Percentiles rank a stretch among this genome's conserved stretches.
phyloP scores from a whole-genome alignment of 2,797 vertebrate species.

The Labroides dimidiatus region DNA sequence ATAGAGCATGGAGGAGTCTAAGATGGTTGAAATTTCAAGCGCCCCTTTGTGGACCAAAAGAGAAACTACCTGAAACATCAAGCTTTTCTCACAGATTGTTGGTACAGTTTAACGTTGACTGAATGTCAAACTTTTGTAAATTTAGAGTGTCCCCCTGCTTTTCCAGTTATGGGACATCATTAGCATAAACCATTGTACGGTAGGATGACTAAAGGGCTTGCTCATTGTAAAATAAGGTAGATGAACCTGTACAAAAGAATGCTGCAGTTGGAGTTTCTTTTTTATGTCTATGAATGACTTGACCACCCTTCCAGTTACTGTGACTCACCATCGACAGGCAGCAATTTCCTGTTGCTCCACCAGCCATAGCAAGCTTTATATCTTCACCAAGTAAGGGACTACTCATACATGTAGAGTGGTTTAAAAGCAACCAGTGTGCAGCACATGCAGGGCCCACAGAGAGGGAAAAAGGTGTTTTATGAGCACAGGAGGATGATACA shows the following conservation, averaged over 20 bases:
- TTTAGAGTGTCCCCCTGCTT: no score
- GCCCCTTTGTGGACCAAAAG: no score
- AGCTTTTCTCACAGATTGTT: no score
- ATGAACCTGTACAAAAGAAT: neutral
- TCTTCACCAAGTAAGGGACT: neutral
- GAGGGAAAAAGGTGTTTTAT: slow-evolving; percentile 1
- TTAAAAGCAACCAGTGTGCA: neutral
- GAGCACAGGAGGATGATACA: slow-evolving; percentile 20
- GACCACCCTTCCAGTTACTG: slow-evolving; percentile 50
- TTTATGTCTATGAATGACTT: slow-evolving; percentile 35
- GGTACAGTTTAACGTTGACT: no score
- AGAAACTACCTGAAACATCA: no score
- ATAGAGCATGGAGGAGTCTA: no score
- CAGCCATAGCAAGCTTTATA: neutral
- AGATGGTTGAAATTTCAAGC: no score
- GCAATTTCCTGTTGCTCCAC: slow-evolving; percentile 57
- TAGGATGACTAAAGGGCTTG: no score
- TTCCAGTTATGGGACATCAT: no score
- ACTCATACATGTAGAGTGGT: slow-evolving; percentile 8
- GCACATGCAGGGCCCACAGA: neutral
- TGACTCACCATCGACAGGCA: slow-evolving; percentile 59
- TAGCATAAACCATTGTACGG: no score
- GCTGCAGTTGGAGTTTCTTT: slow-evolving; percentile 14
- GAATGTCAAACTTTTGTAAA: no score
- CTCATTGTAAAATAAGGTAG: no score